Percentiles rank a stretch among this genome's conserved stretches.
These are phyloP conservation scores for Anastrepha ludens DNA, from an alignment of 1,140 invertebrate genomes.

Conservation along the genomic window DNA sequence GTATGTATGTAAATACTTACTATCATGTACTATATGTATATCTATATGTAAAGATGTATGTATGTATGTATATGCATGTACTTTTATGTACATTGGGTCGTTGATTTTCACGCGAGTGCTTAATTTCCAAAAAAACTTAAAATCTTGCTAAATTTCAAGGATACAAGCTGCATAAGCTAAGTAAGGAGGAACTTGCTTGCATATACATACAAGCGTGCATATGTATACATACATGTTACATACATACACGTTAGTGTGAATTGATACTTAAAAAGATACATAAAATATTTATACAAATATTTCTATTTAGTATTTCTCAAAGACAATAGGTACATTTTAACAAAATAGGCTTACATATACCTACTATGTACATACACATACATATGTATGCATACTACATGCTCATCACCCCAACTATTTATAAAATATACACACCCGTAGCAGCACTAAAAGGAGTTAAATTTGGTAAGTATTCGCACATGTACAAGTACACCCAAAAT, in stretches of 20 bases:
- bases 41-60: background rate
- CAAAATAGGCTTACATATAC: no score
- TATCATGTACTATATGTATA: background rate
- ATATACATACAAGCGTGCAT: background rate
- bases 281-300: no score
- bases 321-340: no score
- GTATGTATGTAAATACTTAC: background rate
- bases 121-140: no score
- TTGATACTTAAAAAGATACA: no score
- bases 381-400: background rate
- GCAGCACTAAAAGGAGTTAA: background rate
- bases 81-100: background rate
- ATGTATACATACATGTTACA: background rate
- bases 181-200: background rate
- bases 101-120: no score
- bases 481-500: conserved; percentile 24
- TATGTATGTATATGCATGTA: background rate
- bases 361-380: background rate
- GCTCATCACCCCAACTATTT: background rate
- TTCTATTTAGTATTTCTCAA: no score
- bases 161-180: no score
- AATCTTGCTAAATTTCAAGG: no score
- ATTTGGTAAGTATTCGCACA: conserved; percentile 15
- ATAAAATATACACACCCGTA: background rate
- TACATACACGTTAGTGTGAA: background rate